These are phyloP conservation scores for Acheta domesticus DNA, from an alignment of 2,888 invertebrate species.

Conservation along the genomic window DNA sequence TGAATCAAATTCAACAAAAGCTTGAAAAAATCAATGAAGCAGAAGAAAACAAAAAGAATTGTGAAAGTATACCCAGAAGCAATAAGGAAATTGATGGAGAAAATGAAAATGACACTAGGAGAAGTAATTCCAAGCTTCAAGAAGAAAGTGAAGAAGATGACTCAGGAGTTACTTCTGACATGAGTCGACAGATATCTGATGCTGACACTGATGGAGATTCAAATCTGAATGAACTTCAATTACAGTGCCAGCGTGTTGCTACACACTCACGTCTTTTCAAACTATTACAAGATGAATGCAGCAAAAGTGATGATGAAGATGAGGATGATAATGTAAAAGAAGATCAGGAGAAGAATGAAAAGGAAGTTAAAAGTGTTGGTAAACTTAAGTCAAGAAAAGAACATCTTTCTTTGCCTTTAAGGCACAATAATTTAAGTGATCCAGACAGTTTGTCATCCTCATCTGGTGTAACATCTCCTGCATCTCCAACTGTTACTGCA, in stretches of 20 bases:
- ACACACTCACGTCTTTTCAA: conserved; percentile 70
- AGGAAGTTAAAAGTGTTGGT: conserved; percentile 37
- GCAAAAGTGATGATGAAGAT: conserved; percentile 42
- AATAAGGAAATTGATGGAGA: conserved; percentile 26
- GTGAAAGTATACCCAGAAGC: conserved; percentile 25
- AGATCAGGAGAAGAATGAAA: conserved; percentile 40
- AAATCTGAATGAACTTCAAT: conserved; percentile 54
- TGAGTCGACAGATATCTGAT: conserved; percentile 65
- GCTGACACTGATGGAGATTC: conserved; percentile 62
- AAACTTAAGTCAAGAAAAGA: conserved; percentile 47
- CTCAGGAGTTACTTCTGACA: conserved; percentile 67
- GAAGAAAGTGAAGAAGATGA: conserved; percentile 57
- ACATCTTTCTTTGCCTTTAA: conserved; percentile 53
- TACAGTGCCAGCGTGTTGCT: conserved; percentile 64
- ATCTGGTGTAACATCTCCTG: conserved; percentile 54
- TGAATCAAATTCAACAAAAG: conserved; percentile 27
- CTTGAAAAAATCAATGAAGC: conserved; percentile 23
- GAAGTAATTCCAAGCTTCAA: conserved; percentile 41
- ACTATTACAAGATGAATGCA: conserved; percentile 60
- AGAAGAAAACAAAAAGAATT: conserved; percentile 26
- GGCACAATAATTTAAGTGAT: conserved; percentile 49
- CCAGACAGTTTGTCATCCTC: conserved; percentile 53
- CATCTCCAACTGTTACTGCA: conserved; percentile 52
- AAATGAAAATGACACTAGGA: conserved; percentile 38
- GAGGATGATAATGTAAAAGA: conserved; percentile 45